These are phyloP conservation scores for Pangasius djambal DNA, from an alignment of 2,797 vertebrate genomes.

Conservation along the genomic window DNA sequence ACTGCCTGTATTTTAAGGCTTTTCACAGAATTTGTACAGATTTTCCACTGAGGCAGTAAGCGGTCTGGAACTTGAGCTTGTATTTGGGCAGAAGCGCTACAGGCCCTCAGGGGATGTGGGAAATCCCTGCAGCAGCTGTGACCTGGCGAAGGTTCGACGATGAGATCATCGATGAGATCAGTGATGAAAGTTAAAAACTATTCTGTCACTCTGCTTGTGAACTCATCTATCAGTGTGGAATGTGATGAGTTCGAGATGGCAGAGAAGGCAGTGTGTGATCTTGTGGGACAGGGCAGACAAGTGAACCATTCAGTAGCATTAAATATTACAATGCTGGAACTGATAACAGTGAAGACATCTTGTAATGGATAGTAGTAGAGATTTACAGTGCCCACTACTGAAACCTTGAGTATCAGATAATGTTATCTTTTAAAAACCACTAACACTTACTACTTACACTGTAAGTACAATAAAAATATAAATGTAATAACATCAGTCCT, in stretches of 20 bases:
- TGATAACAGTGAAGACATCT: neutral
- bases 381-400: neutral
- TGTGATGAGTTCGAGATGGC: neutral
- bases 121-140: slow-evolving; percentile 52
- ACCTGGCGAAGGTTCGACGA: slow-evolving; percentile 18
- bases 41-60: slow-evolving; percentile 33
- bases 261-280: neutral
- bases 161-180: slow-evolving; percentile 38
- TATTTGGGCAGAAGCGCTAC: slow-evolving; percentile 36
- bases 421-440: neutral
- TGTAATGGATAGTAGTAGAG: neutral
- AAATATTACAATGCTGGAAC: neutral
- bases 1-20: neutral
- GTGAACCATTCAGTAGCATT: neutral
- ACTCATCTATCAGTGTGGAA: neutral
- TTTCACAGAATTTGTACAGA: slow-evolving; percentile 47
- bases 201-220: neutral
- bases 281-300: neutral
- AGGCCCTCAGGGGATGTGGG: slow-evolving; percentile 9
- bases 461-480: neutral
- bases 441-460: neutral
- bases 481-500: neutral
- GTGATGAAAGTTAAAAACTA: slow-evolving; percentile 8
- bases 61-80: slow-evolving; percentile 55
- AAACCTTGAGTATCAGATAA: neutral